Conservation (phyloP, 2,888 invertebrate species). For the Diarsia mendica region DNA sequence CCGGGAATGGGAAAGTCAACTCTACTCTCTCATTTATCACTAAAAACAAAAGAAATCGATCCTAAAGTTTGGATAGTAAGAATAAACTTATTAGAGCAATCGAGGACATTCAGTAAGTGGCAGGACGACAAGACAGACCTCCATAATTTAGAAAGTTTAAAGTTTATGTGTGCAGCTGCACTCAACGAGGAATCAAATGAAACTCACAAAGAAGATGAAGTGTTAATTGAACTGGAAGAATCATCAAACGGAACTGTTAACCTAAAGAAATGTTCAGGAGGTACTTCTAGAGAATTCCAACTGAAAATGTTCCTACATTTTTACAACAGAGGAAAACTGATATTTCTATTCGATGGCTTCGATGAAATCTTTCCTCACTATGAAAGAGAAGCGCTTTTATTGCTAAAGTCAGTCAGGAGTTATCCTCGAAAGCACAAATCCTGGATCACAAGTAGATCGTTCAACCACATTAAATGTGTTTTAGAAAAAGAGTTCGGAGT, state of each 20-base stretch:
- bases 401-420: constrained; percentile 24
- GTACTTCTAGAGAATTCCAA: not conserved
- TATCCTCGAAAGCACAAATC: constrained; percentile 24
- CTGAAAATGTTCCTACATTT: constrained; percentile 41
- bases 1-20: constrained; percentile 66
- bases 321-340: constrained; percentile 9
- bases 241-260: not conserved
- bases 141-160: constrained; percentile 17
- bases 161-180: constrained; percentile 15
- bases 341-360: constrained; percentile 11
- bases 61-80: constrained; percentile 52
- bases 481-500: constrained; percentile 35
- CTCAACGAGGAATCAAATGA: not conserved
- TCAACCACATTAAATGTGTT: constrained; percentile 4
- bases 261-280: constrained; percentile 1
- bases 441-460: constrained; percentile 55
- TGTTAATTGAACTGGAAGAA: constrained; percentile 2
- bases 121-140: constrained; percentile 16
- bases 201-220: not conserved
- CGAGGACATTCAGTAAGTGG: constrained; percentile 28
- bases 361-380: constrained; percentile 13
- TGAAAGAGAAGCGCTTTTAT: not conserved
- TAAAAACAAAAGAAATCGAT: constrained; percentile 44
- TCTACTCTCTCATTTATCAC: constrained; percentile 57
- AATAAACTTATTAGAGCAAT: constrained; percentile 41